Conservation (phyloP, 2,797 vertebrate species). For the Tokudaia tokunoshimensis region DNA sequence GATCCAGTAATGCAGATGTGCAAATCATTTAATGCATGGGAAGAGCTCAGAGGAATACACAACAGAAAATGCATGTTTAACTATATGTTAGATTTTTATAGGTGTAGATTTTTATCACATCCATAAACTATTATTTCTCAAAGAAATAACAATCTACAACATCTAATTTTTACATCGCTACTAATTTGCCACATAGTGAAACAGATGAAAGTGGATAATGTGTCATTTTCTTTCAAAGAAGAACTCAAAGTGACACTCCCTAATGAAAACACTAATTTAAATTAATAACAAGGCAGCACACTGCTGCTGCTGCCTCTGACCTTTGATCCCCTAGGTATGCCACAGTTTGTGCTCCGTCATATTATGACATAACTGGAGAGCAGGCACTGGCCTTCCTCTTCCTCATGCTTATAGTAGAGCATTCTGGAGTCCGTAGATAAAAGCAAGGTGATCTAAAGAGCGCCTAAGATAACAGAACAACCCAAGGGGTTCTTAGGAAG, state of each 20-base stretch:
- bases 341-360: neutral
- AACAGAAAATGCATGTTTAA: neutral
- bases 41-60: neutral
- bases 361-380: constrained; percentile 14
- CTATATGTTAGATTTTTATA: neutral
- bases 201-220: constrained; percentile 60
- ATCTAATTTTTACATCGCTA: constrained; percentile 4
- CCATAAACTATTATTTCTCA: constrained; percentile 8
- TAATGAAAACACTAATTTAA: constrained; percentile 78
- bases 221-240: constrained; percentile 45
- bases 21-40: neutral
- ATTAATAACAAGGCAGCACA: constrained; percentile 63
- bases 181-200: neutral
- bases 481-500: constrained; percentile 24
- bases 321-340: neutral
- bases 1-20: neutral
- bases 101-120: constrained; percentile 5
- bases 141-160: constrained; percentile 14
- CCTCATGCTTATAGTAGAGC: neutral
- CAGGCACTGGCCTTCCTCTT: neutral
- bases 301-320: neutral
- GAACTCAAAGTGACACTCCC: constrained; percentile 56
- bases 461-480: neutral
- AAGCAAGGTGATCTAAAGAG: neutral
- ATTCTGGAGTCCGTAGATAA: neutral